Base-by-base conservation (phyloP, 1,140 invertebrate species). In the Oncopodura yosiiana region DNA sequence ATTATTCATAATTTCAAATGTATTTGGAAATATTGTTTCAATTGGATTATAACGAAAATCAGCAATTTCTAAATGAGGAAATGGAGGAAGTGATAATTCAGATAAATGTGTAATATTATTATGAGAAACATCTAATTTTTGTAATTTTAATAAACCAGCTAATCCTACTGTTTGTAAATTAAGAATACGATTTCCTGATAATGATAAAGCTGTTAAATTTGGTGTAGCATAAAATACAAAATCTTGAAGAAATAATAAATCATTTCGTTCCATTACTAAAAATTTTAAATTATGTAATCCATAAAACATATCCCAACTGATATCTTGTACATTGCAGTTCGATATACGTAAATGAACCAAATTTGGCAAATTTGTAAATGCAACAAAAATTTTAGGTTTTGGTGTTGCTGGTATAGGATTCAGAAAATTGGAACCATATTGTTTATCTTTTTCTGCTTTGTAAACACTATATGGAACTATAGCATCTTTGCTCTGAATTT, bases 271-370 rank as follows among this genome's bases (percentile, higher is more conserved):
- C 26, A 83, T 62, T 21, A 79, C 77, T 16, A 83, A 69, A 60
- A 76, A 77, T 53, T 76, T 69, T 9, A 83, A 62, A 45, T 73
- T 76, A 2, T 71, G 64, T 2, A 83, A 65, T 14, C 78, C 79
- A 51, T 81, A 76, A 62, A 83, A 82, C 76, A 82, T 80, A 65
- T 82, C 77, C 79, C 81, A 82, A 48, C 77, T 75, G 51, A 83
- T 67, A 58, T 78, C 74, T 57, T 75, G 73, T 19, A 83, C 58
- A 21, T 75, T 70, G 60, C 81, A 83, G 23, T 72, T 69, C 18
- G 74, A 72, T 2, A 81, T 73, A 58, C 79, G 68, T 30, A 83
- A 61, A 43, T 81, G 74, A 27, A 74, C 70, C 14, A 83, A 66
- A 49, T 69, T 69, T 24, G 68, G 67, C 49, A 81, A 73, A 16